A percentile compares a stretch with the other conserved stretches of the same genome.
Evolutionary conservation across 2,113 vertebrate genomes (phyloP).

Genomic region (Microtus montanus): DNA sequence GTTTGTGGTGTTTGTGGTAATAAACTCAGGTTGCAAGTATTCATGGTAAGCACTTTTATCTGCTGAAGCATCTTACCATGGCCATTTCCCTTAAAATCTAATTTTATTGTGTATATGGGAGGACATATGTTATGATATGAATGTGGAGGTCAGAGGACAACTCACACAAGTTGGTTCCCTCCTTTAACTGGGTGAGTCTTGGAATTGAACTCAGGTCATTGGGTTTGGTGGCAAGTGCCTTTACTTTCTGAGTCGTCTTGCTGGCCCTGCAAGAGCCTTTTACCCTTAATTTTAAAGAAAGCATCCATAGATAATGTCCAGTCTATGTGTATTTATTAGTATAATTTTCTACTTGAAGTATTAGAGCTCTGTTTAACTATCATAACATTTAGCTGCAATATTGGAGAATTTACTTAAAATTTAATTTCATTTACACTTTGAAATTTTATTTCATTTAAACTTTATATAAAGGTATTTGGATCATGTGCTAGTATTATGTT

Average conservation of each 20-base stretch:
- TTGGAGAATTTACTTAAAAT: slow-evolving; percentile 17
- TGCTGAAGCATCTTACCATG: neutral
- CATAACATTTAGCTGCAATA: slow-evolving; percentile 12
- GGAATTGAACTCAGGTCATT: neutral
- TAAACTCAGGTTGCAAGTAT: neutral
- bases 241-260: neutral
- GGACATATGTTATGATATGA: no score
- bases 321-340: neutral
- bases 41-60: neutral
- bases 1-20: neutral
- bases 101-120: no score
- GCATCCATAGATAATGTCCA: neutral
- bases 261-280: neutral
- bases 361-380: neutral
- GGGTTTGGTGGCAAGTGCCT: neutral
- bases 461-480: neutral
- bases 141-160: neutral
- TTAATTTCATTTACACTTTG: slow-evolving; percentile 18
- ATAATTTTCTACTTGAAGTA: neutral
- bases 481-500: neutral
- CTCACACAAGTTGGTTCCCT: neutral
- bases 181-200: neutral
- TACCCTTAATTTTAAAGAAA: slow-evolving; percentile 25
- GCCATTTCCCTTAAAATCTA: neutral
- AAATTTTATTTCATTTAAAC: slow-evolving; percentile 33